Evolutionary conservation across 2,797 vertebrate genomes (phyloP).

Genomic region (Protonibea diacanthus): DNA sequence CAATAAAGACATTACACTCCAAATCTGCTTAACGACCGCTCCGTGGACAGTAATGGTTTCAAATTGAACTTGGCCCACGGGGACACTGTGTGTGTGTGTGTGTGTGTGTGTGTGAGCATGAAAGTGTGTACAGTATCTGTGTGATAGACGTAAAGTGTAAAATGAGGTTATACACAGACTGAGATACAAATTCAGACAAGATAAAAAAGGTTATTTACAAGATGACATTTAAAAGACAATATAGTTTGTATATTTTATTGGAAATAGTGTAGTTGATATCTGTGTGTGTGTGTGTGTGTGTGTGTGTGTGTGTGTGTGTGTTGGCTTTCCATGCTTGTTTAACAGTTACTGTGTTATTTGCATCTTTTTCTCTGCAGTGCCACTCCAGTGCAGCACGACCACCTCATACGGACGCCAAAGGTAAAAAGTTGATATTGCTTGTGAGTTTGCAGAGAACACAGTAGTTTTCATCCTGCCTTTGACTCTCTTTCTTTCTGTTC

Average conservation of each 20-base stretch:
- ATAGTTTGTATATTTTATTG: conserved; percentile 37
- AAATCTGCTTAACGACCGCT: conserved; percentile 91
- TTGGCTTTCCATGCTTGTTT: conserved; percentile 7
- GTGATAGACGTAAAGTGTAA: conserved; percentile 48
- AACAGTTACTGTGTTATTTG: conserved; percentile 30
- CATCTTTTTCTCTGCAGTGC: conserved; percentile 43
- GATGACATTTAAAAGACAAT: conserved; percentile 49
- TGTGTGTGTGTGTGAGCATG: conserved; percentile 31
- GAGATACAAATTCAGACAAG: conserved; percentile 52
- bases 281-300: not conserved
- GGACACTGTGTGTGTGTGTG: conserved; percentile 65
- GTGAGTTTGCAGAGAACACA: not conserved
- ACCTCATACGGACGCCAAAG: conserved; percentile 75
- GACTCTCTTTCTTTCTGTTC: conserved; percentile 4
- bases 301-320: not conserved
- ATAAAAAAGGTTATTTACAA: conserved; percentile 41
- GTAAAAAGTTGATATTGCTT: conserved; percentile 52
- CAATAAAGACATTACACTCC: conserved; percentile 96
- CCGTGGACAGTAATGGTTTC: conserved; percentile 94
- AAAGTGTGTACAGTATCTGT: conserved; percentile 34
- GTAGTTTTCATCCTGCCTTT: not conserved
- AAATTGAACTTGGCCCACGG: conserved; percentile 93
- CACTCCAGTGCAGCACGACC: conserved; percentile 65
- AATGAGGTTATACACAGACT: conserved; percentile 60
- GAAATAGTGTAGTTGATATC: conserved; percentile 6